Percentiles rank a stretch among this genome's conserved stretches.
These are phyloP conservation scores for Anniella stebbinsi DNA, from an alignment of 2,797 vertebrate genomes.

Conservation along the genomic window DNA sequence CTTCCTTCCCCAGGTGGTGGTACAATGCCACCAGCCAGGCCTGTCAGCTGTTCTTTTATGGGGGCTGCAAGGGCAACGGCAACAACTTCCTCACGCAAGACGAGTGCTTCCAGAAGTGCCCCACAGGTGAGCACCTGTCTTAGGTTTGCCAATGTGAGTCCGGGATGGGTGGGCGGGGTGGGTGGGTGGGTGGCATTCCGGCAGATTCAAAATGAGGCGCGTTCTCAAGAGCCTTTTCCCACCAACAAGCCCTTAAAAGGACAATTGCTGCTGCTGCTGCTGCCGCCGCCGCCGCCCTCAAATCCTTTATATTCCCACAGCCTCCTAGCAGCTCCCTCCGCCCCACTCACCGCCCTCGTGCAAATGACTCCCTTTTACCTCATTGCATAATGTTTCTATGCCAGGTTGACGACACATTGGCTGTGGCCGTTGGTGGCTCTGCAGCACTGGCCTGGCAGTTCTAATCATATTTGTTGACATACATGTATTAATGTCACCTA, in stretches of 20 bases:
- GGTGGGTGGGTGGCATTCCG: neutral
- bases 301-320: neutral
- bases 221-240: neutral
- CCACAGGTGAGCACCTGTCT: constrained; percentile 53
- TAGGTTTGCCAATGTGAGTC: no score
- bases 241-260: neutral
- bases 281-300: neutral
- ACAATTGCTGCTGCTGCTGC: neutral
- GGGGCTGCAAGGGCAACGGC: constrained; percentile 82
- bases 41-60: constrained; percentile 81
- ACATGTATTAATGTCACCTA: no score
- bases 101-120: constrained; percentile 72
- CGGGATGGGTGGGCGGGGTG: no score
- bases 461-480: no score
- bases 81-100: constrained; percentile 77
- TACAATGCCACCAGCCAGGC: constrained; percentile 65
- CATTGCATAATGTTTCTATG: neutral
- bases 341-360: no score
- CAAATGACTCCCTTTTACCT: neutral
- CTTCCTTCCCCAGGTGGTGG: constrained; percentile 78
- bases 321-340: neutral
- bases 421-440: no score
- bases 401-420: neutral
- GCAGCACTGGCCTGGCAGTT: no score
- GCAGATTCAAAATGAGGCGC: no score